phyloP scores from a whole-genome alignment of 2,797 vertebrate genomes.

The Lacerta viridis region DNA sequence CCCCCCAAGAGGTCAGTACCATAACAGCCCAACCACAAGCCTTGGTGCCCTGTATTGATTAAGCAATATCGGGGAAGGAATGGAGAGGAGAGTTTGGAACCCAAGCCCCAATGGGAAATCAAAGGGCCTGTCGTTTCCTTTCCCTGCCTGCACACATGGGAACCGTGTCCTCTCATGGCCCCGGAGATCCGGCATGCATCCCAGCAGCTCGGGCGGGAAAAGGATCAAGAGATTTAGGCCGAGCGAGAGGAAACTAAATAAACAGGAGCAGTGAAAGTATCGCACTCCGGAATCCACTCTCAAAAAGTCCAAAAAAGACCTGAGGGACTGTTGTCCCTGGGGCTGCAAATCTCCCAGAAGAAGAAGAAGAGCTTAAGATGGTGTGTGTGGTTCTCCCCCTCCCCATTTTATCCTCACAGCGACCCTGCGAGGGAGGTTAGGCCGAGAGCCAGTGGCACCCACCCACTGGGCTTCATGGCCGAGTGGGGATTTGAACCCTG shows the following conservation, averaged over 20 bases:
- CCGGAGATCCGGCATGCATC: neutral
- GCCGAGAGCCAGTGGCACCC: too few species aligned
- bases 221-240: neutral
- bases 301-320: neutral
- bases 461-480: too few species aligned
- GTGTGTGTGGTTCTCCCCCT: too few species aligned
- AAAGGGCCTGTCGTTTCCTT: neutral
- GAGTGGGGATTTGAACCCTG: too few species aligned
- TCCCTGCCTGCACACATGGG: neutral
- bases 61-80: too few species aligned
- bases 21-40: too few species aligned
- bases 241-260: neutral
- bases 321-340: neutral
- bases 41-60: neutral
- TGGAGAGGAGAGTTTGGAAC: neutral
- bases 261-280: slow-evolving; percentile 14
- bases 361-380: too few species aligned
- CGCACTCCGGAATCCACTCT: neutral
- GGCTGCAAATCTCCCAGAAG: neutral
- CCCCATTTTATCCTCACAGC: too few species aligned
- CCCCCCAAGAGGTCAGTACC: neutral
- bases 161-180: neutral
- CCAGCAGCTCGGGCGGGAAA: neutral
- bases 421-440: too few species aligned
- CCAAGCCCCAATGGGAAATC: neutral